Evolutionary conservation across 2,888 invertebrate genomes (phyloP), one percentile per base, ranked within the genome.

Genomic region (Aphidoletes aphidimyza): DNA sequence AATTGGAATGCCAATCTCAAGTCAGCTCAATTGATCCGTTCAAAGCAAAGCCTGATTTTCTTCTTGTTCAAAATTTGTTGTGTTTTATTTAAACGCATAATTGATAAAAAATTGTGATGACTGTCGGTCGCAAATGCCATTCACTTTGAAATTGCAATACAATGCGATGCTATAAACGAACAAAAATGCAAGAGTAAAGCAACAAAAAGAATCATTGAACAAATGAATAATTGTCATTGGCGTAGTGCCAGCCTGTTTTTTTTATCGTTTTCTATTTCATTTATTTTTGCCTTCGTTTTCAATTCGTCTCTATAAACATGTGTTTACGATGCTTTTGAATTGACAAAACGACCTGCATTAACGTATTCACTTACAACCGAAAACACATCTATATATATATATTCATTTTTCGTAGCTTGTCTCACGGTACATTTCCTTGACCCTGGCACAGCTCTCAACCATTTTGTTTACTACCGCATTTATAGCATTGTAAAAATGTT

Each of bases 181-280:
- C 1, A 5, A 54, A 34, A 22, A 22, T 54, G 22, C 26, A 54
- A n/a, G 42, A 42, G 14, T 42, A 22, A 5, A 54, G 14, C 2
- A 54, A 54, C 26, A 47, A 19, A 47, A 47, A 17, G 47, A 69
- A 69, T 69, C 26, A 30, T 30, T 69, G 69, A 69, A 69, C 69
- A 69, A 69, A 69, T 34, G 69, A 30, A 30, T 69, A 69, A 69
- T 69, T 69, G 69, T 69, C 69, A 69, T 69, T 69, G 69, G 69
- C 30, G 3, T 30, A 69, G 34, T 14, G 69, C 69, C 69, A 69
- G 30, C 14, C 69, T 14, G 34, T 2, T 26, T 26, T 54, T 22
- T 2, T 19, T 47, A 3, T 54, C 22, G 2, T 47, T 47, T 17
- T 47, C 47, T 47, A 2, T 47, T 17, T 47, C 47, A 17, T 47